A percentile compares a stretch with the other conserved stretches of the same genome.
These are phyloP conservation scores for Drosophila neocordata DNA, from an alignment of 1,140 invertebrate species.

Conservation along the genomic window DNA sequence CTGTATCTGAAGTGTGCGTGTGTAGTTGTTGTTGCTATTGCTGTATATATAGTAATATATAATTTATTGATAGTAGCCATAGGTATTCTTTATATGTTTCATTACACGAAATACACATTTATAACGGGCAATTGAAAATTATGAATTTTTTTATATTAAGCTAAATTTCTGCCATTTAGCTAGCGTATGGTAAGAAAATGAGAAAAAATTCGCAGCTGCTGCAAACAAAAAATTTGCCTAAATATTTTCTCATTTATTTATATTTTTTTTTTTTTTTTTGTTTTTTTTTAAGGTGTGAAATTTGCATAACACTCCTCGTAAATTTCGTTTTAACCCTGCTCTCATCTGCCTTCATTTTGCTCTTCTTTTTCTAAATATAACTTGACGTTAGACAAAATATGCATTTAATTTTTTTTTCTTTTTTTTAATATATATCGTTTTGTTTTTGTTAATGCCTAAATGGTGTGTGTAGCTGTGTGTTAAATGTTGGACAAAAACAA, in stretches of 20 bases:
- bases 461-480: slow-evolving; percentile 19
- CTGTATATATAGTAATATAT: slow-evolving; percentile 35
- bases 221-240: slow-evolving; percentile 63
- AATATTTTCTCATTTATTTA: slow-evolving; percentile 32
- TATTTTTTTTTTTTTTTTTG: slow-evolving; percentile 17
- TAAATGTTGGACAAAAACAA: slow-evolving; percentile 20
- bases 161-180: slow-evolving; percentile 29
- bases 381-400: slow-evolving; percentile 77
- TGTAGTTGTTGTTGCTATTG: slow-evolving; percentile 27
- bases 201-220: slow-evolving; percentile 44
- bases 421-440: slow-evolving; percentile 38
- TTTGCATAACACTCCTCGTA: slow-evolving; percentile 22
- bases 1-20: slow-evolving; percentile 23
- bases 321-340: slow-evolving; percentile 43
- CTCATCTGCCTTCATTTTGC: slow-evolving; percentile 39
- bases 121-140: slow-evolving; percentile 39
- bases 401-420: slow-evolving; percentile 34
- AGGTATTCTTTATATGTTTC: slow-evolving; percentile 12
- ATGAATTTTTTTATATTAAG: slow-evolving; percentile 63
- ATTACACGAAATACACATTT: slow-evolving; percentile 69
- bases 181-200: slow-evolving; percentile 37
- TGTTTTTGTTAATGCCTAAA: slow-evolving; percentile 56
- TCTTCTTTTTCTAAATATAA: slow-evolving; percentile 61
- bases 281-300: slow-evolving; percentile 24
- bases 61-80: slow-evolving; percentile 51